Conservation (phyloP, 2,888 invertebrate species). For the Pyrochroa serraticornis region DNA sequence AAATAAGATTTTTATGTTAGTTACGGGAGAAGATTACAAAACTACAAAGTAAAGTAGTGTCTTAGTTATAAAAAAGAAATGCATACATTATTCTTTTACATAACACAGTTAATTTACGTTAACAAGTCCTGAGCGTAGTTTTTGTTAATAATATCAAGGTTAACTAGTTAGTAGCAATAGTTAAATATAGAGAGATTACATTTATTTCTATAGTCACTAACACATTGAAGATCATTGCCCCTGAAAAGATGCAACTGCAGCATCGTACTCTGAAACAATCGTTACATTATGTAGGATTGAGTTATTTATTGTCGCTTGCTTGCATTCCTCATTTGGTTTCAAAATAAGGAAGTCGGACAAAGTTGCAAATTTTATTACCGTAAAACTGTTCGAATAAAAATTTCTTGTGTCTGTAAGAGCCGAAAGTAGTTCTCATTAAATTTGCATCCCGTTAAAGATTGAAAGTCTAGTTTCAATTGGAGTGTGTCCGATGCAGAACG, state of each 20-base stretch:
- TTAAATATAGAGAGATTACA: constrained; percentile 13
- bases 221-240: constrained; percentile 28
- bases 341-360: constrained; percentile 19
- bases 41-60: no score
- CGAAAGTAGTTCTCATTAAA: constrained; percentile 1
- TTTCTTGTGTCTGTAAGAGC: not conserved
- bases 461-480: no score
- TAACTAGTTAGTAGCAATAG: constrained; percentile 17
- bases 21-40: no score
- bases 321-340: not conserved
- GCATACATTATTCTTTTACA: no score
- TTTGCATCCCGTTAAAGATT: no score
- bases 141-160: constrained; percentile 20
- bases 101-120: not conserved
- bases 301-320: constrained; percentile 8
- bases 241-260: constrained; percentile 13
- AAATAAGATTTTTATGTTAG: no score
- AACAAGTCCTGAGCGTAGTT: constrained; percentile 14
- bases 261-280: constrained; percentile 10
- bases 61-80: no score
- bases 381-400: constrained; percentile 1
- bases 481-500: no score
- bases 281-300: constrained; percentile 5
- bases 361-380: constrained; percentile 14
- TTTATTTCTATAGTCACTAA: constrained; percentile 25